phyloP scores from a whole-genome alignment of 2,888 invertebrate species.

The Prostheceraeus crozeri region DNA sequence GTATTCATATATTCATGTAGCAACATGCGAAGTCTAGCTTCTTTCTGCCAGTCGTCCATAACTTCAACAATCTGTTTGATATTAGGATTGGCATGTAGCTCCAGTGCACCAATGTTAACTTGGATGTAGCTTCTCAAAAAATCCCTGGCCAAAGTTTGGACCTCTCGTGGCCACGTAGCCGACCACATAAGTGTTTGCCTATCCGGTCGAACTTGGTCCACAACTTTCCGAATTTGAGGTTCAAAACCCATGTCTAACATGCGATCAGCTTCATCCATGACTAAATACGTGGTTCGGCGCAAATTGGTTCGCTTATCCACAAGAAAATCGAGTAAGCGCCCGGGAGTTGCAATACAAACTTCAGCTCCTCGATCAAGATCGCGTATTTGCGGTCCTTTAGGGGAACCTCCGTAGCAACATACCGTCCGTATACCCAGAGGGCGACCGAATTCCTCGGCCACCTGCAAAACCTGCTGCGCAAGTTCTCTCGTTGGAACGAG shows the following conservation, averaged over 20 bases:
- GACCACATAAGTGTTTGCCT: constrained; percentile 97
- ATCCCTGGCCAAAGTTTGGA: constrained; percentile 83
- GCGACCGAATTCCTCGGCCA: constrained; percentile 28
- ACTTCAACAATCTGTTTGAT: constrained; percentile 91
- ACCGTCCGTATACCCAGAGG: not conserved
- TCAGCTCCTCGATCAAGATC: constrained; percentile 68
- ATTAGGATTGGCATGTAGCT: constrained; percentile 87
- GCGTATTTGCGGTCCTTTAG: constrained; percentile 73
- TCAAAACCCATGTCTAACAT: constrained; percentile 98
- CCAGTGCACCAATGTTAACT: constrained; percentile 92
- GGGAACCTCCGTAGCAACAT: constrained; percentile 61
- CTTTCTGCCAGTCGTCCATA: constrained; percentile 30
- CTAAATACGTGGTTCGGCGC: constrained; percentile 68
- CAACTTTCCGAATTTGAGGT: constrained; percentile 87
- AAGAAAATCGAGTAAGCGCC: constrained; percentile 82
- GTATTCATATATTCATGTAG: constrained; percentile 69
- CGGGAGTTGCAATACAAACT: constrained; percentile 89
- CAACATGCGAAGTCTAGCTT: constrained; percentile 12
- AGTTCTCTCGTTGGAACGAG: constrained; percentile 65
- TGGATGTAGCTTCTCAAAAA: constrained; percentile 88
- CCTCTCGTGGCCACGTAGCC: constrained; percentile 99
- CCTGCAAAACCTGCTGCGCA: constrained; percentile 71
- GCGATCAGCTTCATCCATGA: constrained; percentile 85
- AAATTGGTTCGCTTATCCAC: constrained; percentile 60
- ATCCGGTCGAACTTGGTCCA: constrained; percentile 80